Conservation (phyloP, 1,140 invertebrate species). For the Ips nitidus region DNA sequence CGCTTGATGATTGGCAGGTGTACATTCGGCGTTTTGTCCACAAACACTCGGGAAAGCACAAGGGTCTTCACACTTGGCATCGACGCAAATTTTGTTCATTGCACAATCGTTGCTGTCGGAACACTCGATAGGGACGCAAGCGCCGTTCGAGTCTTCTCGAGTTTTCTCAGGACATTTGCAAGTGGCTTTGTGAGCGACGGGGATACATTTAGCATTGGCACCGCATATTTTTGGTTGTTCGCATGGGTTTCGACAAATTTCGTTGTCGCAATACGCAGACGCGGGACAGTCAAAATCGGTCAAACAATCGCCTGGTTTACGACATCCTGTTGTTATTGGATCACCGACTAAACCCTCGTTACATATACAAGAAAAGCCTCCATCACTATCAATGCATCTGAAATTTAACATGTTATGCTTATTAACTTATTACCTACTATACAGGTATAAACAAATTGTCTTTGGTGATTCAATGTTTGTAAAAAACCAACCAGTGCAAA, state of each 20-base stretch:
- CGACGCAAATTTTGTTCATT: conserved; percentile 70
- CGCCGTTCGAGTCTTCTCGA: conserved; percentile 70
- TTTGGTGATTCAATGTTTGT: not conserved
- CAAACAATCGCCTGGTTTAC: conserved; percentile 77
- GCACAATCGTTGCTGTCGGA: conserved; percentile 76
- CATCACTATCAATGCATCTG: conserved; percentile 73
- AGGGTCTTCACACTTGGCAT: conserved; percentile 78
- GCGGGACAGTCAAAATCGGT: conserved; percentile 77
- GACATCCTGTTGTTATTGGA: conserved; percentile 66
- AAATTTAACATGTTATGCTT: conserved; percentile 13
- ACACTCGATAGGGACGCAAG: conserved; percentile 76
- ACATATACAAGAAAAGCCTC: conserved; percentile 75
- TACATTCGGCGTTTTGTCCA: conserved; percentile 75
- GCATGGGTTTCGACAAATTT: conserved; percentile 81
- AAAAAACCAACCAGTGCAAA: no score
- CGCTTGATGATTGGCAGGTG: conserved; percentile 70
- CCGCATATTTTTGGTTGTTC: conserved; percentile 67
- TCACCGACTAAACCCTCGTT: conserved; percentile 79
- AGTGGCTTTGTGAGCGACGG: conserved; percentile 65
- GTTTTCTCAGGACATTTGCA: conserved; percentile 77
- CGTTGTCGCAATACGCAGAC: conserved; percentile 74
- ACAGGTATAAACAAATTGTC: not conserved
- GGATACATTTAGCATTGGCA: conserved; percentile 70
- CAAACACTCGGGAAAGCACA: conserved; percentile 79
- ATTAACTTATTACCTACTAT: not conserved